A percentile compares a stretch with the other conserved stretches of the same genome.
Conservation (phyloP, 2,797 vertebrate genomes). For the Netta rufina region DNA sequence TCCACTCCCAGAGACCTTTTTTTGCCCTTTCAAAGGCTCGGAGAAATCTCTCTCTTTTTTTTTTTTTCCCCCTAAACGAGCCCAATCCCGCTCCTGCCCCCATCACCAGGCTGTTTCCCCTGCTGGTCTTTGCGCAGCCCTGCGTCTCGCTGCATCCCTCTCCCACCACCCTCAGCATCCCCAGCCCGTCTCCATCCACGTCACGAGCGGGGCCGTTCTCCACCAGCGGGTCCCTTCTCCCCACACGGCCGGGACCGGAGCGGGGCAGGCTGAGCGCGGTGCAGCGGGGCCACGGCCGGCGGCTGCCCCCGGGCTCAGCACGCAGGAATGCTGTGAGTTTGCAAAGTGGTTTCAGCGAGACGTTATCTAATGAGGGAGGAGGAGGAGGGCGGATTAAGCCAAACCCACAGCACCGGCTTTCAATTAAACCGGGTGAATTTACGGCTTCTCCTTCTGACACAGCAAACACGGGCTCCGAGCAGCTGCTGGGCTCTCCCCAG, state of each 20-base stretch:
- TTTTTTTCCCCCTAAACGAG: not conserved
- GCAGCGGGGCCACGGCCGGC: not conserved
- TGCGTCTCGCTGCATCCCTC: not conserved
- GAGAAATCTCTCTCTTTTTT: not conserved
- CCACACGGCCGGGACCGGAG: rapidly evolving
- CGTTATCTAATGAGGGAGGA: conserved; percentile 76
- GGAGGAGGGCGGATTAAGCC: conserved; percentile 68
- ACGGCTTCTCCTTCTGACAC: conserved; percentile 41
- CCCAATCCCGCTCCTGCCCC: not conserved
- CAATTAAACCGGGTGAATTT: conserved; percentile 61
- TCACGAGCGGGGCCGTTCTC: not conserved
- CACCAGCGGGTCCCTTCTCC: not conserved
- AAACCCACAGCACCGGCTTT: conserved; percentile 73
- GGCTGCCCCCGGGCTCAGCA: conserved; percentile 63
- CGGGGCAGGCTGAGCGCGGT: rapidly evolving
- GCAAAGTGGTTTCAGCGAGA: conserved; percentile 75
- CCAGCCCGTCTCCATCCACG: rapidly evolving
- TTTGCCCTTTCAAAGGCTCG: not conserved
- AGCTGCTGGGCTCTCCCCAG: not conserved
- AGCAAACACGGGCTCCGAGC: not conserved
- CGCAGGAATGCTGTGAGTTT: conserved; percentile 70
- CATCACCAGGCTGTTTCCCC: not conserved
- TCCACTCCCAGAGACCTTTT: not conserved
- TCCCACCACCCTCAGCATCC: not conserved
- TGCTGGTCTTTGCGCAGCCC: not conserved